Conservation (phyloP, 2,888 invertebrate species). For the Caenorhabditis sulstoni region DNA sequence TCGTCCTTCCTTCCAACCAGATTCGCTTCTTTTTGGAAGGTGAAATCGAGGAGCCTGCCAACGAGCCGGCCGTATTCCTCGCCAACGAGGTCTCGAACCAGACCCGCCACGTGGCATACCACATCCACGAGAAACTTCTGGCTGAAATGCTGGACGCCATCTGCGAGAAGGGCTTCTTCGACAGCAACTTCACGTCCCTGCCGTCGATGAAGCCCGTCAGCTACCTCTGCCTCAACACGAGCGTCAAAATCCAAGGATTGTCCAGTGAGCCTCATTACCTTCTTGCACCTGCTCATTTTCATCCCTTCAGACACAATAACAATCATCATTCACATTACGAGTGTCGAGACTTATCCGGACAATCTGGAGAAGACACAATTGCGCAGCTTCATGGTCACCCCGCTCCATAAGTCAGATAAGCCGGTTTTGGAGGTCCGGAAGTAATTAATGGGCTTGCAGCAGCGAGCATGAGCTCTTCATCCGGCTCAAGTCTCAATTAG, state of each 20-base stretch:
- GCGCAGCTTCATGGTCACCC: constrained; percentile 45
- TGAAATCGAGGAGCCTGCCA: constrained; percentile 26
- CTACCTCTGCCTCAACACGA: constrained; percentile 38
- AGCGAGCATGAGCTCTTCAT: constrained; percentile 44
- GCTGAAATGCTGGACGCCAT: constrained; percentile 45
- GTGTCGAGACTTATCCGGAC: constrained; percentile 40
- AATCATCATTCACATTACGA: constrained; percentile 48
- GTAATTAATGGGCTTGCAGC: constrained; percentile 28
- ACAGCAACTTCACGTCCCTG: constrained; percentile 45
- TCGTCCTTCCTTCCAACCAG: constrained; percentile 24
- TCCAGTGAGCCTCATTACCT: constrained; percentile 12
- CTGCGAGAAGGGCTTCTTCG: constrained; percentile 43
- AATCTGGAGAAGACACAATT: constrained; percentile 30
- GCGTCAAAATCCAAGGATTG: constrained; percentile 33
- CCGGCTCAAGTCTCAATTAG: constrained; percentile 51
- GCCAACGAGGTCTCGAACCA: constrained; percentile 17
- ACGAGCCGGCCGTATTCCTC: constrained; percentile 22
- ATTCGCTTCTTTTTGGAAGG: constrained; percentile 40
- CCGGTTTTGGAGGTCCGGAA: neutral
- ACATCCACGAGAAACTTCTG: constrained; percentile 43
- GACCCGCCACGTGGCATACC: constrained; percentile 37
- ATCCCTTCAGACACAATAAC: constrained; percentile 32
- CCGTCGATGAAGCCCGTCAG: constrained; percentile 36
- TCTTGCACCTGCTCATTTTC: neutral
- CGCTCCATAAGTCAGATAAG: constrained; percentile 42